phyloP scores from a whole-genome alignment of 2,888 invertebrate genomes.

The Folsomia manolachei region DNA sequence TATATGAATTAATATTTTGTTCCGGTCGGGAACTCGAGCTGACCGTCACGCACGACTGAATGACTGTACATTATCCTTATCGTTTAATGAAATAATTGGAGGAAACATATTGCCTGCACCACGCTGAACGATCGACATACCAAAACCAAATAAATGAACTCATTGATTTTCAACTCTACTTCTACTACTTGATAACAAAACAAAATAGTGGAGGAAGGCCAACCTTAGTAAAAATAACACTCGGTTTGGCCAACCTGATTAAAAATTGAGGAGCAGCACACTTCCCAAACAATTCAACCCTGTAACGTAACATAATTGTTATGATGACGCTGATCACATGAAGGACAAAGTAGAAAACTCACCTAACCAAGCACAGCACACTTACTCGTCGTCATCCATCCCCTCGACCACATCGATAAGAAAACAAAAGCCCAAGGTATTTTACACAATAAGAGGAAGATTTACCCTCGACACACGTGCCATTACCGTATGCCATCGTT shows the following conservation, averaged over 20 bases:
- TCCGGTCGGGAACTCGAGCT: too few relatives aligned
- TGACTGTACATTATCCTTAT: not conserved
- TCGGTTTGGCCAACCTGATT: conserved; percentile 1
- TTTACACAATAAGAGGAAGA: not conserved
- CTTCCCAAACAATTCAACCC: conserved; percentile 1
- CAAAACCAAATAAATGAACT: not conserved
- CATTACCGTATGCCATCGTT: not conserved
- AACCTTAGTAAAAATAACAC: conserved; percentile 6
- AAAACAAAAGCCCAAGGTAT: not conserved
- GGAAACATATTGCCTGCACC: conserved; percentile 5
- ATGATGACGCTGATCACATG: not conserved
- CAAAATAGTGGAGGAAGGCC: not conserved
- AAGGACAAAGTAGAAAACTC: not conserved
- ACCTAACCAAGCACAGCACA: not conserved
- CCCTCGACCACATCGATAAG: conserved; percentile 12
- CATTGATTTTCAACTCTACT: conserved; percentile 2
- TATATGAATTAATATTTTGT: too few relatives aligned
- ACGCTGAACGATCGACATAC: too few relatives aligned
- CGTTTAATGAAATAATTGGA: not conserved
- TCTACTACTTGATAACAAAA: not conserved
- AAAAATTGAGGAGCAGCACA: conserved; percentile 11
- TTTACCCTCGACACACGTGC: conserved; percentile 16
- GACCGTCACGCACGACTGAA: not conserved
- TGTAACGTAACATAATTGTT: conserved; percentile 12
- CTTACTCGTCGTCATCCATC: not conserved